Base-by-base conservation (phyloP, 2,113 vertebrate genomes). In the Chaetorhynchus papuensis region DNA sequence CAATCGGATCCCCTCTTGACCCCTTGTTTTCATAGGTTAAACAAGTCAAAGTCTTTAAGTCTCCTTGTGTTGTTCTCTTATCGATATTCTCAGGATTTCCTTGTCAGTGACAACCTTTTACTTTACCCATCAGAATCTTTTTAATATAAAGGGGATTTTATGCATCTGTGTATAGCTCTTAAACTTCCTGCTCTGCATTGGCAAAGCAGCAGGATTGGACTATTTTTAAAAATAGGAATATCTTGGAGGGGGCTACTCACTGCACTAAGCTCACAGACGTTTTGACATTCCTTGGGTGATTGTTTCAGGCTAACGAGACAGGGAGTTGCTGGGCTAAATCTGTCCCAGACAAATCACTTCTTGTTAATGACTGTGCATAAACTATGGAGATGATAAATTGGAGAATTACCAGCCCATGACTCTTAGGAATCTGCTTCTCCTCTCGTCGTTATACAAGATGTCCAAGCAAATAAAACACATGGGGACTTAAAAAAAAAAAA, bases 321-420 rank as follows among this genome's bases (percentile, higher is more conserved):
- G 75, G 54, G 83, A 91, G 66, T 87, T 96, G 61, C 70, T 91
- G 91, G 88, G 76, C 85, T 93, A 86, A 92, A 81, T 93, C 85
- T 71, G 72, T 80, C 68, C 44, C 79, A 94, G 86, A 80, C 90
- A 83, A 74, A 96, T 96, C 85, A 16, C 89, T 87, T 81, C 72
- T 92, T 84, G 72, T 87, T 96, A 97, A 90, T 96, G 91, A 92
- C 93, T 88, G 17, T 94, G 87, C 83, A 87, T 86, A 88, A 96
- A 78, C 76, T 53, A 12, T 9, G 2, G 83, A 60, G 83, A 59
- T 92, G 93, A 78, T 80, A 56, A 87, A 90, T 66, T 44, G 56
- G 76, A 93, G 93, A 87, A 54, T 70, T 93, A 93, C 85, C 64
- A 78, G 92, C 94, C 80, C 31, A 19, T 81, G 87, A 64, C 65